Evolutionary conservation across 2,113 vertebrate genomes (phyloP).

Genomic region (Larimichthys polyactis): DNA sequence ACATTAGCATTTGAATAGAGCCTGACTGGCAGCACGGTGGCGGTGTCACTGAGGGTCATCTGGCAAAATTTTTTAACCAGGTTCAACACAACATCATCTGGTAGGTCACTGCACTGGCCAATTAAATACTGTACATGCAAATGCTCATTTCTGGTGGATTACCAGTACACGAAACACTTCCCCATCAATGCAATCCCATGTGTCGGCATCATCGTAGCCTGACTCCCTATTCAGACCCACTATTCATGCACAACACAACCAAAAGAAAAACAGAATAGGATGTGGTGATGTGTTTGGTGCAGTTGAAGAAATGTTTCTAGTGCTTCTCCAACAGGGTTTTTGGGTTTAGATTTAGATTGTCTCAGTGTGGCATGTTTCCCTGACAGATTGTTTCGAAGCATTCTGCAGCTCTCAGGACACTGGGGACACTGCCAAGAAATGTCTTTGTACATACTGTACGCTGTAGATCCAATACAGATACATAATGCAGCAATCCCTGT

Average conservation of each 20-base stretch:
- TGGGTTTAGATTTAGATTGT: constrained; percentile 7
- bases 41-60: neutral
- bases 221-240: neutral
- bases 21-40: neutral
- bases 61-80: neutral
- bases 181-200: too few relatives aligned
- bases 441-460: constrained; percentile 3
- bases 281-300: constrained; percentile 27
- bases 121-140: neutral
- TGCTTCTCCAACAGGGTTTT: constrained; percentile 35
- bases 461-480: neutral
- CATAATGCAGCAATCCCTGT: neutral
- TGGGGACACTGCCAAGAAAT: constrained; percentile 9
- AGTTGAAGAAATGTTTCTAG: constrained; percentile 4
- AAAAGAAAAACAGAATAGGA: neutral
- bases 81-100: neutral
- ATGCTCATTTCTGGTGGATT: neutral
- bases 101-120: neutral
- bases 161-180: neutral
- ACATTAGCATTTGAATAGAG: neutral
- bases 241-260: neutral
- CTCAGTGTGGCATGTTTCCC: constrained; percentile 10
- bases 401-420: constrained; percentile 31
- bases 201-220: neutral
- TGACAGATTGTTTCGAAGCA: constrained; percentile 17